A percentile compares a stretch with the other conserved stretches of the same genome.
These are phyloP conservation scores for Limnodromus scolopaceus DNA, from an alignment of 2,797 vertebrate species.

Conservation along the genomic window DNA sequence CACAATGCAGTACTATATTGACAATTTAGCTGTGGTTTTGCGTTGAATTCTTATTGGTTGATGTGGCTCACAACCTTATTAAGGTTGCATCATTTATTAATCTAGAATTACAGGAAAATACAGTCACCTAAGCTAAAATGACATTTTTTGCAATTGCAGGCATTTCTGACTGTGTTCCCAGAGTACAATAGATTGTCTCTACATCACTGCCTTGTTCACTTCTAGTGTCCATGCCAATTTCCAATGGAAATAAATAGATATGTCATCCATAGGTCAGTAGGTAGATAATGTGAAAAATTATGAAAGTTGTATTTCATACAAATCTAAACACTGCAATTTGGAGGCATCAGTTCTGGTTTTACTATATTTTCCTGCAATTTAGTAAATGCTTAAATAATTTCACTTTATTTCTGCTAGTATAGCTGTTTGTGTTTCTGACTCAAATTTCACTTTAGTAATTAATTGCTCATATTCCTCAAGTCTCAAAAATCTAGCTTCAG, in stretches of 20 bases:
- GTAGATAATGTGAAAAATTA: background rate
- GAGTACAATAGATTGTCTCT: background rate
- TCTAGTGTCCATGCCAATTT: background rate
- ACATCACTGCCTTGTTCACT: background rate
- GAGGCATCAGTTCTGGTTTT: background rate
- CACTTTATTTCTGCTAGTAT: background rate
- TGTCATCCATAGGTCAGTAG: background rate
- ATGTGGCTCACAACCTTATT: background rate
- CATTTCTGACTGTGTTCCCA: background rate
- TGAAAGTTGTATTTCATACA: background rate
- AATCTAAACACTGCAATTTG: background rate
- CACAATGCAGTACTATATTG: background rate
- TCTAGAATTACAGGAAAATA: background rate
- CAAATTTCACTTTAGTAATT: background rate
- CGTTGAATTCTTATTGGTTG: background rate
- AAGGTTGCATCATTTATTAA: background rate
- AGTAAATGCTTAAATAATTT: background rate
- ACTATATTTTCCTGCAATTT: background rate
- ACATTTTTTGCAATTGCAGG: background rate
- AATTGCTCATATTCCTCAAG: background rate
- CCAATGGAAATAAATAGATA: background rate
- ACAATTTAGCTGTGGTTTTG: background rate
- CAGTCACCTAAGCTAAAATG: background rate
- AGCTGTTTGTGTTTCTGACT: background rate
- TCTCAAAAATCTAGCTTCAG: background rate